Conservation (phyloP, 2,797 vertebrate species). For the Phoxinus dragarum region DNA sequence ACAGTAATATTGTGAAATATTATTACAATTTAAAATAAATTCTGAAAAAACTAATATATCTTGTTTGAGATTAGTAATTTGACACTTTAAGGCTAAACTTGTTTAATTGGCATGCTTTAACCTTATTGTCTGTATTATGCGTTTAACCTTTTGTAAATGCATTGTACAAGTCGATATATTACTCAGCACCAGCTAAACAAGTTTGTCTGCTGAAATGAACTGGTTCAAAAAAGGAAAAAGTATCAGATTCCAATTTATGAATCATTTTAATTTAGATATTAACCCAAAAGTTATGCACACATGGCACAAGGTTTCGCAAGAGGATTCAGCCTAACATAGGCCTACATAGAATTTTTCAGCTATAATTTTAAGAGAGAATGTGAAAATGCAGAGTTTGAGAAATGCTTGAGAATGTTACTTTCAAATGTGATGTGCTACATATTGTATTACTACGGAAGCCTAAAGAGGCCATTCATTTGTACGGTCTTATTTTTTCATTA, state of each 20-base stretch:
- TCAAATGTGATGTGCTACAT: not conserved
- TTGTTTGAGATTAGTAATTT: slow-evolving; percentile 31
- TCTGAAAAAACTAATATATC: not conserved
- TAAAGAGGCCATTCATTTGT: not conserved
- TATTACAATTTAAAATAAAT: not conserved
- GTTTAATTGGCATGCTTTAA: not conserved
- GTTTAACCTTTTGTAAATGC: slow-evolving; percentile 15
- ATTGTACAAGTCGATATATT: slow-evolving; percentile 19
- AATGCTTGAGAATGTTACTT: not conserved
- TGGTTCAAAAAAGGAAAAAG: not conserved
- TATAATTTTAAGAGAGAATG: not conserved
- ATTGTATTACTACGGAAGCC: not conserved
- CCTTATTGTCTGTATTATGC: slow-evolving; percentile 20
- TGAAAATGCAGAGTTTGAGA: not conserved
- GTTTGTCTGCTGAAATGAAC: slow-evolving; percentile 17
- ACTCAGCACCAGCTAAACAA: slow-evolving; percentile 11
- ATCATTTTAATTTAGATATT: not conserved
- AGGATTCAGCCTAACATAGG: not conserved
- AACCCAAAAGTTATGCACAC: not conserved
- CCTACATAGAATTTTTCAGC: not conserved
- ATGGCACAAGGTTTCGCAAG: not conserved
- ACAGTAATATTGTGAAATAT: not conserved
- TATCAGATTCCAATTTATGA: slow-evolving; percentile 5
- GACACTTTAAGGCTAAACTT: slow-evolving; percentile 14
- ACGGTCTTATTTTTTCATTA: not conserved